Base-by-base conservation (phyloP, 2,888 invertebrate genomes). In the Lathronympha strigana region DNA sequence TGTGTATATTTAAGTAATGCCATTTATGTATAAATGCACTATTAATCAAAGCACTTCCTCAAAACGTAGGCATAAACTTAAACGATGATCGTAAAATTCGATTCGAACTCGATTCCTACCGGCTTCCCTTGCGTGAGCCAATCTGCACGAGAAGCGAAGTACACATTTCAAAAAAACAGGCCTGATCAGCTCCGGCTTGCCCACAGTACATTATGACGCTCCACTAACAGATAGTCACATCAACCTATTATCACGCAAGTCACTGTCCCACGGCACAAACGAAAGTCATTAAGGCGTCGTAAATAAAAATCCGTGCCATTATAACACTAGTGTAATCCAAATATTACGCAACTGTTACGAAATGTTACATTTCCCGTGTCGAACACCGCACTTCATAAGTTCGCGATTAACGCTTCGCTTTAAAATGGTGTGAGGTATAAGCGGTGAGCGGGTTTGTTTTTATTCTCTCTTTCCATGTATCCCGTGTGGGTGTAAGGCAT, bases 281-380 rank as follows among this genome's bases (percentile, higher is more conserved):
- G 21, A 49, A 63, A 49, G 55, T 57, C 19, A 57, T 55, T 28
- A 21, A 17, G 21, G 23, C 23, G 25, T 17, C 40, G 25, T 43
- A 51, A 63, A 63, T 57, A 43, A 31, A 15, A 49, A 58, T 57
- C 23, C 4, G 49, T 57, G 33, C 25, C 58, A 58, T 58, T 58
- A 31, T 60, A 43, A 13, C 17, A 15, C 15, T 23, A 25, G 9
- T 17, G 9, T 38, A 58, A 61, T 36, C 43, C 58, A 64, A 60
- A 64, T 45, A 43, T 68, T 66, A 62, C 62, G 60, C 54, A 66
- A 68, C 33, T 19, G 54, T 55, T 64, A 64, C 51, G 53, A 64
- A 53, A 64, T 40, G 43, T 19, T n/a, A n/a, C n/a, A n/a, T n/a
- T 31, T 63, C 51, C 50, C 50, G 63, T 28, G 40, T 50, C 23